Evolutionary conservation across 2,113 vertebrate genomes (phyloP).

Genomic region (Nycticryphes semicollaris): DNA sequence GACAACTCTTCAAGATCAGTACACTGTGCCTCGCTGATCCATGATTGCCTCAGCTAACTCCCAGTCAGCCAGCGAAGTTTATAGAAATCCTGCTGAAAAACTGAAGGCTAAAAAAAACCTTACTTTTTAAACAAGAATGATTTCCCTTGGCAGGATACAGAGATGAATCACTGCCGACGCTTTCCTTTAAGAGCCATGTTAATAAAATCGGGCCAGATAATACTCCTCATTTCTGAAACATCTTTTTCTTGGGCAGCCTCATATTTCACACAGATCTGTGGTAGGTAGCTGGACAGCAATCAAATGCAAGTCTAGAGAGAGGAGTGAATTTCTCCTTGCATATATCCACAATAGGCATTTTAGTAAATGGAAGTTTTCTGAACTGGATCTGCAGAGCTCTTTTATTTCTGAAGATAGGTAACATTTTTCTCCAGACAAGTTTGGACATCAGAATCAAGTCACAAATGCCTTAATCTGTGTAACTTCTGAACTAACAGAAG

Average conservation of each 20-base stretch:
- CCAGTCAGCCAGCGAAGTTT: conserved; percentile 8
- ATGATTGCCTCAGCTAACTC: conserved; percentile 5
- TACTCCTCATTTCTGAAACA: conserved; percentile 47
- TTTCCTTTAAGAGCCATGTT: conserved; percentile 42
- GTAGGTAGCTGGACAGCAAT: conserved; percentile 42
- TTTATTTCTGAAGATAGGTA: neutral
- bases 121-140: conserved; percentile 40
- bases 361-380: neutral
- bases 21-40: neutral
- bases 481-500: neutral
- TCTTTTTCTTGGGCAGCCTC: conserved; percentile 54
- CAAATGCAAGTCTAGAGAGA: neutral
- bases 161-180: conserved; percentile 37
- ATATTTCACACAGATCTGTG: conserved; percentile 49
- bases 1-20: conserved; percentile 32
- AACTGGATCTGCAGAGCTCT: neutral
- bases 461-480: neutral
- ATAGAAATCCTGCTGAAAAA: neutral
- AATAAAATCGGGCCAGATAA: conserved; percentile 43
- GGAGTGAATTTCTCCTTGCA: neutral
- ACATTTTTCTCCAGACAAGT: neutral
- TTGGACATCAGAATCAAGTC: neutral
- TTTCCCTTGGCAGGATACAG: conserved; percentile 45
- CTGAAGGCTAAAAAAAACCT: neutral
- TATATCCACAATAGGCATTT: neutral